Evolutionary conservation across 2,888 invertebrate species (phyloP).

Genomic region (Drosophila cognata): DNA sequence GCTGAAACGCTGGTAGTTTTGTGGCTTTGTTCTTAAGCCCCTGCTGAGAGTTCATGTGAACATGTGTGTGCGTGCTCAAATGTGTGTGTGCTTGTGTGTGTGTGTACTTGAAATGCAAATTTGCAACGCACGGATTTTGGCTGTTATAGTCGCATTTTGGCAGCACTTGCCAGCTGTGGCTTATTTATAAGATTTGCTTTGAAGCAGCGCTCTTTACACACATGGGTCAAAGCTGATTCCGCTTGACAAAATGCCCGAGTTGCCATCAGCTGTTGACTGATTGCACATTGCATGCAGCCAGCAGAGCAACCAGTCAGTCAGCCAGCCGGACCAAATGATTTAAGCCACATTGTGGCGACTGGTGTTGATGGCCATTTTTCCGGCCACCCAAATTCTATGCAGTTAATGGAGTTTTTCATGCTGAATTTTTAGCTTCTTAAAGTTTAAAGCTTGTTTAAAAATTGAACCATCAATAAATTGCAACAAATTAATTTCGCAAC

Average conservation of each 20-base stretch:
- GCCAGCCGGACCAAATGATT: constrained; percentile 25
- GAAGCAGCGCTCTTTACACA: constrained; percentile 65
- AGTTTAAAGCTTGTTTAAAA: neutral
- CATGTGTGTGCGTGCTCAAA: neutral
- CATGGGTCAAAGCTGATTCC: constrained; percentile 69
- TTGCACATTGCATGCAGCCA: constrained; percentile 48
- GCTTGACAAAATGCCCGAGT: constrained; percentile 65
- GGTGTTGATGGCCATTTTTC: constrained; percentile 5
- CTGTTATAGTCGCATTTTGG: constrained; percentile 39
- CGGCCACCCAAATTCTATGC: neutral
- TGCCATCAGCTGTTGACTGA: constrained; percentile 53
- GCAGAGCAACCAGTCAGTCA: neutral
- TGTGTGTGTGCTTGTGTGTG: constrained; percentile 13
- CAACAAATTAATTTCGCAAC: constrained; percentile 2
- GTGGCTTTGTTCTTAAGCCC: constrained; percentile 65
- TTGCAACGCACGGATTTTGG: constrained; percentile 47
- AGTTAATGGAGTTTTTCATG: constrained; percentile 1
- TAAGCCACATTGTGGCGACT: constrained; percentile 41
- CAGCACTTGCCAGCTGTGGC: constrained; percentile 56
- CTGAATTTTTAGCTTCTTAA: constrained; percentile 6
- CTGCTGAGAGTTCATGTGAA: constrained; percentile 57
- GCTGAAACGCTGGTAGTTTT: constrained; percentile 34
- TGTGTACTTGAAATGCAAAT: constrained; percentile 69
- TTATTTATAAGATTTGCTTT: constrained; percentile 77
- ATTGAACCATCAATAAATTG: constrained; percentile 23